Conservation (phyloP, 2,113 vertebrate species). For the Andinoacara biseriatus region DNA sequence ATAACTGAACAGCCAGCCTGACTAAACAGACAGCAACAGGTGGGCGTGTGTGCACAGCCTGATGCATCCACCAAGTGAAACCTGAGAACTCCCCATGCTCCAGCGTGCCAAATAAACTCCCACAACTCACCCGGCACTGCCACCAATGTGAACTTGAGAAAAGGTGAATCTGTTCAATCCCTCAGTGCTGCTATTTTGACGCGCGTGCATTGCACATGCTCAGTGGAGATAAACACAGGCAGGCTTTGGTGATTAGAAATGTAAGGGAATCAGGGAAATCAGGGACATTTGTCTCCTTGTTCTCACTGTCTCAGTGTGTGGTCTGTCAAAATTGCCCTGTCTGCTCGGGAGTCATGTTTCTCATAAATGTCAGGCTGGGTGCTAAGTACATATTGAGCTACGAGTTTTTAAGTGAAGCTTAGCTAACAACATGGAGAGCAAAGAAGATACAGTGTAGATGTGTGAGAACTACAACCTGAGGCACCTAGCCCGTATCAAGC, state of each 20-base stretch:
- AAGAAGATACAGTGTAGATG: slow-evolving; percentile 55
- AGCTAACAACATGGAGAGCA: slow-evolving; percentile 48
- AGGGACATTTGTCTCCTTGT: slow-evolving; percentile 53
- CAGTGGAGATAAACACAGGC: slow-evolving; percentile 35
- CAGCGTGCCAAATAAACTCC: slow-evolving; percentile 78
- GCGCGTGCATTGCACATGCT: slow-evolving; percentile 65
- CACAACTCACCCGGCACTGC: slow-evolving; percentile 61
- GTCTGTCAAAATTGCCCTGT: slow-evolving; percentile 34
- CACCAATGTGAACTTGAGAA: slow-evolving; percentile 82
- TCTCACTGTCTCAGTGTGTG: slow-evolving; percentile 54
- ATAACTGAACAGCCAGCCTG: neutral
- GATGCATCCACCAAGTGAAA: slow-evolving; percentile 73
- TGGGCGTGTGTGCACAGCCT: slow-evolving; percentile 45
- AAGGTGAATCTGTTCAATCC: slow-evolving; percentile 78
- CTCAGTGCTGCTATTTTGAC: slow-evolving; percentile 77
- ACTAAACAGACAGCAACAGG: slow-evolving; percentile 66
- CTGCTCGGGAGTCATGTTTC: slow-evolving; percentile 58
- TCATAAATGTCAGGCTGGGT: slow-evolving; percentile 77
- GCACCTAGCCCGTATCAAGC: too few species aligned
- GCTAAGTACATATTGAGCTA: slow-evolving; percentile 72
- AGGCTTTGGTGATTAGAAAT: slow-evolving; percentile 13
- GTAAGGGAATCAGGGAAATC: slow-evolving; percentile 25
- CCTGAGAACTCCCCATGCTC: slow-evolving; percentile 75
- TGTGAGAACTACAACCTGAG: slow-evolving; percentile 50
- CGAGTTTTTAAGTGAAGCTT: slow-evolving; percentile 63